Base-by-base conservation (phyloP, 1,140 invertebrate genomes). In the Cotesia chilonis region DNA sequence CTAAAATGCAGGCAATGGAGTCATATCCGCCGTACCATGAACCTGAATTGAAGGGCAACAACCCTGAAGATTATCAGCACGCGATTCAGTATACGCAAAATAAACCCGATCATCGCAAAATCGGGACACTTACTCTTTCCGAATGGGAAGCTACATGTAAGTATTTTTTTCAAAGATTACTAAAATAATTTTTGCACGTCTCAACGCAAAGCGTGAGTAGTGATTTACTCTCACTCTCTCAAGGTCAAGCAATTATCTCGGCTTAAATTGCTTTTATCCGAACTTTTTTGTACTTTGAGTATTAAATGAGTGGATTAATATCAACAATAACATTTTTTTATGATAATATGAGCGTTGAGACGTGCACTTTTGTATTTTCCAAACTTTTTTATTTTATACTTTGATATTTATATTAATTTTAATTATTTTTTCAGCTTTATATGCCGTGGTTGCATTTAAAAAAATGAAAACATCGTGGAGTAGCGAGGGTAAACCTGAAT, bases 61-160 rank as follows among this genome's bases (percentile, higher is more conserved):
- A 88, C 63, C 80, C 87, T 59, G 83, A 89, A 17, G 93, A 96
- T 79, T 97, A 96, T 88, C 82, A 87, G 60, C 92, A 95, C 87
- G 93, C 92, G 7, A 84, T 90, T 63, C 83, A 90, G 9, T 90
- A 90, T 81, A 85, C 90, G 75, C 85, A 90, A 72, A 88, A 77
- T 72, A 70, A 80, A 72, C 83, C 80, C 75, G 84, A 79, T 79
- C 78, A 80, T 82, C 81, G 82, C n/a, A 87, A 83, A 70, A 83
- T 94, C 73, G 93, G 93, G 17, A 98, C 97, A 12, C 88, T 99
- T 69, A 96, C 95, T 9, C 90, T 91, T 79, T 90, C 92, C 14
- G 97, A 99, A 87, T 99, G 97, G 97, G 96, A 98, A 88, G 96
- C 94, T 68, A 91, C 92, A 72, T 94, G 95, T 95, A 89, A 93